These are phyloP conservation scores for Oncorhynchus masou DNA, from an alignment of 2,113 vertebrate species.

Conservation along the genomic window DNA sequence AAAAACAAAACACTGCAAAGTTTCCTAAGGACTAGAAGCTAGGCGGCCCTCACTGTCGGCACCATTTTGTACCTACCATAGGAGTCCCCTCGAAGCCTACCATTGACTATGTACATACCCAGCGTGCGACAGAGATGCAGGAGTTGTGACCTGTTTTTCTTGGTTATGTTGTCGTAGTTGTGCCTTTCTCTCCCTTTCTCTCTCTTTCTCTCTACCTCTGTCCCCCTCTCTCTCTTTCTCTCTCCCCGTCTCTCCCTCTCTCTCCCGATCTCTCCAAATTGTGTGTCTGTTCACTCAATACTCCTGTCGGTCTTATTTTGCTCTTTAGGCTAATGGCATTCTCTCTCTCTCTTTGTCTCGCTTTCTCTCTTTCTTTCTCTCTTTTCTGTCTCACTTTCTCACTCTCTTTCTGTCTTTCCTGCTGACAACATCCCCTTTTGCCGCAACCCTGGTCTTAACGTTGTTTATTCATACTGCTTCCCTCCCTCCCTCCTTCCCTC, in stretches of 20 bases:
- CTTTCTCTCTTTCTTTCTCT: conserved; percentile 8
- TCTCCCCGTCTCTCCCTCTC: not conserved
- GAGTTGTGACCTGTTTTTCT: too few species aligned
- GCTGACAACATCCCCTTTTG: conserved; percentile 62
- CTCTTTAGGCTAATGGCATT: conserved; percentile 57
- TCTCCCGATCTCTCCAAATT: not conserved
- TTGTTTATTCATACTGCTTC: conserved; percentile 49
- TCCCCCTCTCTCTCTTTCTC: not conserved
- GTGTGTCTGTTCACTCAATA: conserved; percentile 50
- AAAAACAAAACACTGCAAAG: too few species aligned
- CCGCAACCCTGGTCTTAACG: conserved; percentile 47
- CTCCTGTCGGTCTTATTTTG: conserved; percentile 2
- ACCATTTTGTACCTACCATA: too few species aligned
- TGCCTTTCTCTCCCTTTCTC: too few species aligned
- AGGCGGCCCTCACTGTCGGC: too few species aligned
- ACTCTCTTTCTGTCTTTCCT: conserved; percentile 39
- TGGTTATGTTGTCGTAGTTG: too few species aligned
- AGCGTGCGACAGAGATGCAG: too few species aligned
- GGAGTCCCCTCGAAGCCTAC: too few species aligned
- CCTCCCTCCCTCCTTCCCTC: conserved; percentile 12
- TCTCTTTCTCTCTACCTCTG: too few species aligned
- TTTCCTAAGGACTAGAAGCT: too few species aligned
- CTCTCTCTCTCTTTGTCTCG: conserved; percentile 20
- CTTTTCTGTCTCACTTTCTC: conserved; percentile 15
- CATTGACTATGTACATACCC: too few species aligned